Base-by-base conservation (phyloP, 2,888 invertebrate species). In the Agriopis aurantiaria region DNA sequence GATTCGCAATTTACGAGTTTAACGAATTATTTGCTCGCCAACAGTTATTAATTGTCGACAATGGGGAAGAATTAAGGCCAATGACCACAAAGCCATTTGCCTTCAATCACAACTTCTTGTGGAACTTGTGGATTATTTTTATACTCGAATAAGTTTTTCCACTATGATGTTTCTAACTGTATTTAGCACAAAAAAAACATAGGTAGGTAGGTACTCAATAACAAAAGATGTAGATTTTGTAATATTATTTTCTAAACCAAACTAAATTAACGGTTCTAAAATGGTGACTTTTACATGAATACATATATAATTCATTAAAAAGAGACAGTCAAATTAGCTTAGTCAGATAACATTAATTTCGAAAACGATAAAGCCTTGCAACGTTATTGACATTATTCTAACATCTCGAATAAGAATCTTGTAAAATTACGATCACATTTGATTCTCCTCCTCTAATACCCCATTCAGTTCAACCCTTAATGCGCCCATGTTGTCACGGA, bases 1-100 rank as follows among this genome's bases (percentile, higher is more conserved):
- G 86, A 88, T 89, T 86, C 84, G 76, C 80, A 85, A 87, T 88
- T 86, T 89, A 88, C 83, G 81, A 81, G 77, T 81, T 74, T 78
- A 83, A 83, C 88, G 85, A 90, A 89, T 89, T 90, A 90, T 89
- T 81, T 85, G 87, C 80, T 87, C 84, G 85, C 86, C 85, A 87
- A 78, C 75, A 75, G 86, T 88, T 86, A 89, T 90, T 89, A 88
- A 89, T 88, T 80, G 85, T 77, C 75, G 72, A 52, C 14, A 45
- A 17, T 45, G 59, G 65, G 66, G 68, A 51, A 55, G 74, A 59
- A 71, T 63, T 75, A 7, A 68, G 71, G 40, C 40, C 10, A 33
- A 0, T 40, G n/a, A 12, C 12, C 1, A 10, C 14, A 14, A n/a
- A n/a, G 56, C 6, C 12, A 45, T 59, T 12, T 33, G 51, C 45